Percentiles rank a stretch among this genome's conserved stretches.
Conservation (phyloP, 2,888 invertebrate species). For the Onchidella celtica region DNA sequence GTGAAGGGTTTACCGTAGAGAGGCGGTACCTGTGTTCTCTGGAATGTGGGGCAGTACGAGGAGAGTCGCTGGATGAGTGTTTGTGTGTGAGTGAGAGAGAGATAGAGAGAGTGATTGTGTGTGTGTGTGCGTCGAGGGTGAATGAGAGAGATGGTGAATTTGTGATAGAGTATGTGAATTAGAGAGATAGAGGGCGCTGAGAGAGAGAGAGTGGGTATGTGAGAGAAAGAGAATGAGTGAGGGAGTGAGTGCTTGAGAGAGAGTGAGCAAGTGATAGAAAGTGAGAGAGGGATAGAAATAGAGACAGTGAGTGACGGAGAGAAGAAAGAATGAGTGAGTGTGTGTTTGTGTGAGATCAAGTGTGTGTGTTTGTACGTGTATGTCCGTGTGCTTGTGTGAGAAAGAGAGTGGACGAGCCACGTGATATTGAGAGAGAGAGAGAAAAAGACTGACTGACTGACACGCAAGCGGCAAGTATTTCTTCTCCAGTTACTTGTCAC, state of each 20-base stretch:
- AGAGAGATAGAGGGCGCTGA: neutral
- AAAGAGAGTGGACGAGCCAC: neutral
- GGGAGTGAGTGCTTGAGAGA: neutral
- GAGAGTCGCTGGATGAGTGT: neutral
- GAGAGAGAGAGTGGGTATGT: too few species aligned
- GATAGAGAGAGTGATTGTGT: neutral
- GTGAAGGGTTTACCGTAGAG: too few species aligned
- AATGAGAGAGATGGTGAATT: neutral
- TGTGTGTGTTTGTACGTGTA: neutral
- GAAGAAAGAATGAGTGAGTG: slow-evolving; percentile 20
- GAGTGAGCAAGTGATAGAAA: slow-evolving; percentile 1
- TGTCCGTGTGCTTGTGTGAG: neutral
- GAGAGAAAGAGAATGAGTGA: neutral
- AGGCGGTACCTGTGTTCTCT: neutral
- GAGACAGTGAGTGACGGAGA: neutral
- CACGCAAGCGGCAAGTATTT: neutral
- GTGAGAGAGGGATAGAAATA: too few species aligned
- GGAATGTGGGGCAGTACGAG: neutral
- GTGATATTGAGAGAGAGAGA: neutral
- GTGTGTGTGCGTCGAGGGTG: neutral
- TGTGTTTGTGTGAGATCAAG: neutral
- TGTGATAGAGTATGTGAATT: neutral
- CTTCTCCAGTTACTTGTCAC: neutral
- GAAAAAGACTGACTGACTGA: neutral
- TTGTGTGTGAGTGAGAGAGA: slow-evolving; percentile 11